Evolutionary conservation across 2,888 invertebrate species (phyloP).

Genomic region (Bhutanitis thaidina): DNA sequence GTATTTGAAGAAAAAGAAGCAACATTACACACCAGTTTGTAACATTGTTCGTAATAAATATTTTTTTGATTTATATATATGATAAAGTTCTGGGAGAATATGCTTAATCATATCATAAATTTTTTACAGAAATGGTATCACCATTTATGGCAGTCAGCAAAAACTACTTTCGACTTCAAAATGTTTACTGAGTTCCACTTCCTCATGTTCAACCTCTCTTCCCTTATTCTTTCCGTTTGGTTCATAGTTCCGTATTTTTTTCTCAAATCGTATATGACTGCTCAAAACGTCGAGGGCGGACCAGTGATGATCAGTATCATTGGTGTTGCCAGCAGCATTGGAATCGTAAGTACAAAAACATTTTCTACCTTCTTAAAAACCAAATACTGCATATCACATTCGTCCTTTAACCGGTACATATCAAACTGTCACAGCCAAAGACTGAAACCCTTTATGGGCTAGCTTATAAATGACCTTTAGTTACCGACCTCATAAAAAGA

Average conservation of each 20-base stretch:
- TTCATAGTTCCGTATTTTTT: conserved; percentile 96
- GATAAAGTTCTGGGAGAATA: too few species aligned
- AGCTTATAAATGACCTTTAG: too few species aligned
- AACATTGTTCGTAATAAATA: too few species aligned
- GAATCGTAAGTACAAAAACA: conserved; percentile 83
- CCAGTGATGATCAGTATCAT: conserved; percentile 91
- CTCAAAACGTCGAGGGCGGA: conserved; percentile 83
- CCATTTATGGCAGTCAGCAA: conserved; percentile 82
- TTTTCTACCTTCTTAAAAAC: too few species aligned
- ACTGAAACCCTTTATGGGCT: too few species aligned
- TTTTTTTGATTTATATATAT: too few species aligned
- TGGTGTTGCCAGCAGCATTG: conserved; percentile 92
- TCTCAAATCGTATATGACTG: conserved; percentile 82
- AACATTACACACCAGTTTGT: too few species aligned
- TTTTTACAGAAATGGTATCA: conserved; percentile 85
- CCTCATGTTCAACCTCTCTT: conserved; percentile 89
- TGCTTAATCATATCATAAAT: neutral
- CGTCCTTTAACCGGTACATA: too few species aligned
- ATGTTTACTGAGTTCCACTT: conserved; percentile 90
- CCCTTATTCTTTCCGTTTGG: conserved; percentile 93
- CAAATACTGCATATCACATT: too few species aligned
- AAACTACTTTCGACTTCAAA: conserved; percentile 87
- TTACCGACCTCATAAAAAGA: too few species aligned
- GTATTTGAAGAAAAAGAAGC: too few species aligned
- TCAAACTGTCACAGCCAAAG: too few species aligned